Evolutionary conservation across 2,888 invertebrate genomes (phyloP).

Genomic region (Teleogryllus oceanicus): DNA sequence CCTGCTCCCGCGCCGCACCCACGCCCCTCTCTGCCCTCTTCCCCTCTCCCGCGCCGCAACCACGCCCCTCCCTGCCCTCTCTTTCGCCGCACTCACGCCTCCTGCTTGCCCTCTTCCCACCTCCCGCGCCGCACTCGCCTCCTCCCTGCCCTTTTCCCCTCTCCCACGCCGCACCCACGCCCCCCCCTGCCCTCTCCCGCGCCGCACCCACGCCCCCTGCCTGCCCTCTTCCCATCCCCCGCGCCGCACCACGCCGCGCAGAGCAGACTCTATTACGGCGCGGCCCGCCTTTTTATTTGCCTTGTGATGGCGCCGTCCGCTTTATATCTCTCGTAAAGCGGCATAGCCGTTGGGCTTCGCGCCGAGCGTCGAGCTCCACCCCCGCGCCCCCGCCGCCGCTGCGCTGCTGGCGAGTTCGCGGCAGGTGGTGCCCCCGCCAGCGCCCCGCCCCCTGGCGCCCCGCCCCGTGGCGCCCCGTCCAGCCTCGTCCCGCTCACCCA

Average conservation of each 20-base stretch:
- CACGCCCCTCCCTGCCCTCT: too few species aligned
- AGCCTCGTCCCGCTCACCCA: too few species aligned
- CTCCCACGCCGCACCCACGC: neutral
- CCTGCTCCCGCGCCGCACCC: too few species aligned
- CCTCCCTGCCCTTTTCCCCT: too few species aligned
- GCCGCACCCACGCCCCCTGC: neutral
- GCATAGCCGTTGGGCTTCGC: neutral
- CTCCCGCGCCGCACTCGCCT: too few species aligned
- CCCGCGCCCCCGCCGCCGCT: conserved; percentile 49
- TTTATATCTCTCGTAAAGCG: conserved; percentile 18
- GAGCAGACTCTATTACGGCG: neutral
- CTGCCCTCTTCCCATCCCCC: neutral
- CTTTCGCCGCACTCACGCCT: too few species aligned
- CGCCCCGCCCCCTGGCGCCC: conserved; percentile 48
- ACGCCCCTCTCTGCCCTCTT: too few species aligned
- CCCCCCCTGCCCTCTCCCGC: neutral
- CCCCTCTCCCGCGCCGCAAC: too few species aligned
- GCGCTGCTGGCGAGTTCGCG: neutral
- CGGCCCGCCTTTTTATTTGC: conserved; percentile 1
- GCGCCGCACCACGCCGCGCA: neutral
- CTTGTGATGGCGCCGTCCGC: conserved; percentile 18
- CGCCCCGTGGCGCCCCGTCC: neutral
- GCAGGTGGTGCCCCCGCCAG: conserved; percentile 36
- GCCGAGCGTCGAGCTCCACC: conserved; percentile 32
- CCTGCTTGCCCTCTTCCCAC: neutral